phyloP scores from a whole-genome alignment of 2,797 vertebrate species.

The Vireo griseus region DNA sequence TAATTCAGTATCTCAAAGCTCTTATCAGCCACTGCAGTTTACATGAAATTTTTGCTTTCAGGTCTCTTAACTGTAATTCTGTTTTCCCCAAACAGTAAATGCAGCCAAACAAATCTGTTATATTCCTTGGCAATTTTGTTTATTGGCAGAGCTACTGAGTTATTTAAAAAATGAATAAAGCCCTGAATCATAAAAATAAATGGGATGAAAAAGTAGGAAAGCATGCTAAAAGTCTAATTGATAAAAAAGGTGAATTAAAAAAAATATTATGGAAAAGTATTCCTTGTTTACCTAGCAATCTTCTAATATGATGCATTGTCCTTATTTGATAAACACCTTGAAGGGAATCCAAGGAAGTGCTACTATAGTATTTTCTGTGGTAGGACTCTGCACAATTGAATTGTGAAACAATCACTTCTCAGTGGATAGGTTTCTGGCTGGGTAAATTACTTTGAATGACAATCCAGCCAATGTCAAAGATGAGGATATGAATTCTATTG shows the following conservation, averaged over 20 bases:
- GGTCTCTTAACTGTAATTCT: conserved; percentile 32
- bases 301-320: not conserved
- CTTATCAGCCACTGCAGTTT: conserved; percentile 22
- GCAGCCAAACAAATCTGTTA: conserved; percentile 19
- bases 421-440: not conserved
- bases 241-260: not conserved
- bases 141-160: not conserved
- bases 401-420: not conserved
- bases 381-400: not conserved
- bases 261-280: not conserved
- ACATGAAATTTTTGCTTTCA: not conserved
- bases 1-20: conserved; percentile 13
- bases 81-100: conserved; percentile 12
- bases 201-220: not conserved
- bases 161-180: not conserved
- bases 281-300: not conserved
- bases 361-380: not conserved
- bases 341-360: not conserved
- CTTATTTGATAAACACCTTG: not conserved
- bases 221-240: not conserved
- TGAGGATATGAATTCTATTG: not conserved
- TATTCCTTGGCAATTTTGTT: not conserved
- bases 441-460: not conserved
- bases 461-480: not conserved
- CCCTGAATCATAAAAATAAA: conserved; percentile 2